Percentiles rank a stretch among this genome's conserved stretches.
These are phyloP conservation scores for Morone chrysops DNA, from an alignment of 2,113 vertebrate species.

Conservation along the genomic window DNA sequence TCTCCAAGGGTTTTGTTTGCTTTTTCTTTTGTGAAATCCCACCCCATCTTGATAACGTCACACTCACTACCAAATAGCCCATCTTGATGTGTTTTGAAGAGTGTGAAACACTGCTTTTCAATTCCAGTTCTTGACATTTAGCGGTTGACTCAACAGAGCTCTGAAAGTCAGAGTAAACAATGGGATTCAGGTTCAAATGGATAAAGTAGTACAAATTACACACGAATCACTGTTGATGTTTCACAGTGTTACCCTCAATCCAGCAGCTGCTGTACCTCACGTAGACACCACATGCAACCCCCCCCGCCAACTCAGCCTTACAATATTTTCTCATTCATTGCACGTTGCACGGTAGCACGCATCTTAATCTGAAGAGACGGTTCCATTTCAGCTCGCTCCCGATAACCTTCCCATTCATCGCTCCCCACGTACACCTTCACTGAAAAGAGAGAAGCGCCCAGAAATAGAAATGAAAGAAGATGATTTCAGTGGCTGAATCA, in stretches of 20 bases:
- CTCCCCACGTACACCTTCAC: constrained; percentile 44
- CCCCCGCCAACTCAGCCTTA: constrained; percentile 15
- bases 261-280: constrained; percentile 16
- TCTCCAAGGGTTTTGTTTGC: constrained; percentile 27
- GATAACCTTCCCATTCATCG: constrained; percentile 70
- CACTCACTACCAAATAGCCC: constrained; percentile 4
- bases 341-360: constrained; percentile 52
- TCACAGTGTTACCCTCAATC: constrained; percentile 55
- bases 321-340: constrained; percentile 62
- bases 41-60: constrained; percentile 12
- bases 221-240: constrained; percentile 54
- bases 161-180: constrained; percentile 48
- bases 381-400: constrained; percentile 68
- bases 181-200: constrained; percentile 43
- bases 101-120: constrained; percentile 40
- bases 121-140: constrained; percentile 56
- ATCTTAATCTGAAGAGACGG: constrained; percentile 78
- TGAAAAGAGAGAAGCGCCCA: constrained; percentile 56
- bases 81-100: constrained; percentile 29
- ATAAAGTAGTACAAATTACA: constrained; percentile 43
- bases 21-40: constrained; percentile 8
- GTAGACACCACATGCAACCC: neutral
- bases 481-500: constrained; percentile 60
- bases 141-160: constrained; percentile 39
- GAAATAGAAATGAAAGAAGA: constrained; percentile 72